A percentile compares a stretch with the other conserved stretches of the same genome.
phyloP scores from a whole-genome alignment of 2,888 invertebrate genomes.

The Drosophila mulleri region DNA sequence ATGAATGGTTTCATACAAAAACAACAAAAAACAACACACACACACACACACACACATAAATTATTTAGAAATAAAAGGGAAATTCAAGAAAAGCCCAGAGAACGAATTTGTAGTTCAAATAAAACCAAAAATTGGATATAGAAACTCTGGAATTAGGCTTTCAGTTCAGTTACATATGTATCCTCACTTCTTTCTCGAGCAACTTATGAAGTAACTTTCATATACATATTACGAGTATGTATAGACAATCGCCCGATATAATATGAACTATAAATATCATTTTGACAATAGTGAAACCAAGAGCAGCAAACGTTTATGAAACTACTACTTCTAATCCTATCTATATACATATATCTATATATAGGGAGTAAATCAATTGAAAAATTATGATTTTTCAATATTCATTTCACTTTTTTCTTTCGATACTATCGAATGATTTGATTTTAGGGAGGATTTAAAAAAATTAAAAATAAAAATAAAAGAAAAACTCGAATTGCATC shows the following conservation, averaged over 20 bases:
- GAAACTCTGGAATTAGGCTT: background rate
- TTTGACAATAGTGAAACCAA: conserved; percentile 58
- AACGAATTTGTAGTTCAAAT: background rate
- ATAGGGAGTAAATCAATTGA: conserved; percentile 10
- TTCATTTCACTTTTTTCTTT: background rate
- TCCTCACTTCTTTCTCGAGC: background rate
- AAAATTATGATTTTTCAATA: conserved; percentile 1
- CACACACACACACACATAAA: conserved; percentile 6
- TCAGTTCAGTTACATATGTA: background rate
- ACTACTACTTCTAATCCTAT: conserved; percentile 17
- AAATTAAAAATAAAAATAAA: conserved; percentile 6
- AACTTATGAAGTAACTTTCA: conserved; percentile 12
- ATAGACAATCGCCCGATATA: conserved; percentile 62
- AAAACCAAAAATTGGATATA: background rate
- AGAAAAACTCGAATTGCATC: conserved; percentile 12
- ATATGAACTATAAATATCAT: conserved; percentile 49
- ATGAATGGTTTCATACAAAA: conserved; percentile 58
- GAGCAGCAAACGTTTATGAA: conserved; percentile 32
- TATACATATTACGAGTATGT: conserved; percentile 48
- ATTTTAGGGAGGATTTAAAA: conserved; percentile 10
- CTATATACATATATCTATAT: background rate
- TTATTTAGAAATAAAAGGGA: conserved; percentile 40
- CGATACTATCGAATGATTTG: conserved; percentile 37
- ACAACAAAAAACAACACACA: too few species aligned
- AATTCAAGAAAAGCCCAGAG: too few species aligned